Conservation (phyloP, 2,113 vertebrate species). For the Aplodontia rufa region DNA sequence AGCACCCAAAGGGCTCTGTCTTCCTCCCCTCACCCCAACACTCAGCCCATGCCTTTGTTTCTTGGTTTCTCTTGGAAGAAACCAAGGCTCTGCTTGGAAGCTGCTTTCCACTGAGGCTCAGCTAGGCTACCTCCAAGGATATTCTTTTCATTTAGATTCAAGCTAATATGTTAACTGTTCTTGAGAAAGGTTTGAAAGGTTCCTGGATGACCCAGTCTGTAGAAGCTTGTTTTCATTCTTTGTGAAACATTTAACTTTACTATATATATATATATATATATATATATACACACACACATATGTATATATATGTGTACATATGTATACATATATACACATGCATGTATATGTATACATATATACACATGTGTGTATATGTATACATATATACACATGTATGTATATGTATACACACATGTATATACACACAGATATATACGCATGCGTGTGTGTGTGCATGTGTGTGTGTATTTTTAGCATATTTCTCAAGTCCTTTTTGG, state of each 20-base stretch:
- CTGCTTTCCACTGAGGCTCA: neutral
- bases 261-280: too few relatives aligned
- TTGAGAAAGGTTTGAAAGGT: neutral
- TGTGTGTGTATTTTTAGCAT: too few relatives aligned
- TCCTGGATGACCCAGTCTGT: neutral
- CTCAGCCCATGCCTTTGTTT: neutral
- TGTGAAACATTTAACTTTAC: neutral
- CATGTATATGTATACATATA: too few relatives aligned
- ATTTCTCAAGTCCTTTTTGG: neutral
- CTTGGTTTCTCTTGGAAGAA: neutral
- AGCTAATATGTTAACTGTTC: neutral
- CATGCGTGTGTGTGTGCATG: too few relatives aligned
- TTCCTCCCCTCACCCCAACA: neutral
- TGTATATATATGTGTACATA: too few relatives aligned
- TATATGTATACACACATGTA: too few relatives aligned
- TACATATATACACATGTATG: too few relatives aligned
- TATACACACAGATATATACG: too few relatives aligned
- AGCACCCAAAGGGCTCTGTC: neutral
- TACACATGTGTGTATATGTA: too few relatives aligned
- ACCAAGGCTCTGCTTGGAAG: neutral
- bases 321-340: too few relatives aligned
- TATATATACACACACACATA: too few relatives aligned
- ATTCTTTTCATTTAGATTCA: neutral
- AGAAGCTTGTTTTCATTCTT: neutral
- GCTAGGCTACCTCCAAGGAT: neutral